phyloP scores from a whole-genome alignment of 2,888 invertebrate species.

The Chaetoderma sp. region DNA sequence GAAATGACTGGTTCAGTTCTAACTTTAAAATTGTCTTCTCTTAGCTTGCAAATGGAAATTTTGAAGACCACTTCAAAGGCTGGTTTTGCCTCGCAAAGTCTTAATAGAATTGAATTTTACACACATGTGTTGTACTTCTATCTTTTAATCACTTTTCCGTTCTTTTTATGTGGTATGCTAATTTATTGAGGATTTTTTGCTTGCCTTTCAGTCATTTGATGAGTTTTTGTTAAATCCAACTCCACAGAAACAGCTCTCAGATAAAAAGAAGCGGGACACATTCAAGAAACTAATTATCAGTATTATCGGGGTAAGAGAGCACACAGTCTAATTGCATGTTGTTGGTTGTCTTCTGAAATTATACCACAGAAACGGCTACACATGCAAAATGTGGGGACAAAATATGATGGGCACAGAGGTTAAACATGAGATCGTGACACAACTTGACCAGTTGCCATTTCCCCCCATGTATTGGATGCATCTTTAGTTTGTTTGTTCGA shows the following conservation, averaged over 20 bases:
- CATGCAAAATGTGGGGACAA: no score
- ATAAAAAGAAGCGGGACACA: conserved; percentile 89
- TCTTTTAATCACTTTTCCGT: background rate
- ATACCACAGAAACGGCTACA: no score
- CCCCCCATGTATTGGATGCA: no score
- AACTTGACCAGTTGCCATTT: no score
- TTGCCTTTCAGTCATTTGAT: conserved; percentile 78
- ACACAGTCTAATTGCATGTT: background rate
- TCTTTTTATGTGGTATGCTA: background rate
- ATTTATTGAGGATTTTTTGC: no score
- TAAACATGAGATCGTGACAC: no score
- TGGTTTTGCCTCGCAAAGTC: no score
- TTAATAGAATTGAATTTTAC: background rate
- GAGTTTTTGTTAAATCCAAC: conserved; percentile 78
- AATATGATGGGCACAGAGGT: background rate
- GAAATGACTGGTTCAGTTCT: no score
- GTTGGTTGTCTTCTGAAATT: background rate
- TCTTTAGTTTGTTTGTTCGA: no score
- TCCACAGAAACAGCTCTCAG: conserved; percentile 76
- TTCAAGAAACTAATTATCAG: conserved; percentile 75
- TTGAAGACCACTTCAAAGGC: no score
- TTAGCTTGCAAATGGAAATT: background rate
- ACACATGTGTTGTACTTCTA: background rate
- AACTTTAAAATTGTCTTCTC: background rate
- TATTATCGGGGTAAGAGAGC: conserved; percentile 64